phyloP scores from a whole-genome alignment of 2,888 invertebrate species.

The Augiades crinisus region DNA sequence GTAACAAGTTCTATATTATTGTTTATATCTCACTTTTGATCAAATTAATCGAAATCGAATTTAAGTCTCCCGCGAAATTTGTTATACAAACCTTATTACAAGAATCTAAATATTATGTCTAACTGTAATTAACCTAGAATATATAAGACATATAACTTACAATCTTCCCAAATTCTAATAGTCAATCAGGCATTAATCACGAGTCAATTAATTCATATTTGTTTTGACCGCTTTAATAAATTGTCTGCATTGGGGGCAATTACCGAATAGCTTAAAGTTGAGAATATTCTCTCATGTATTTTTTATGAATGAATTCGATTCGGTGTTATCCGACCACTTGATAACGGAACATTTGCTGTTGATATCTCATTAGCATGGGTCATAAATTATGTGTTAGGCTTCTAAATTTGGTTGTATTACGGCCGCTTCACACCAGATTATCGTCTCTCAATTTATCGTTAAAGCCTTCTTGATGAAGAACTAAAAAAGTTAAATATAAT shows the following conservation, averaged over 20 bases:
- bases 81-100: no score
- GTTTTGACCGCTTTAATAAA: neutral
- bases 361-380: conserved; percentile 61
- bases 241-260: neutral
- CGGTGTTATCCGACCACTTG: conserved; percentile 37
- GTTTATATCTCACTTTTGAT: no score
- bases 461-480: conserved; percentile 1
- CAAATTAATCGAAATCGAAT: no score
- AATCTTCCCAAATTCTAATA: no score
- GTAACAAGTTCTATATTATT: no score
- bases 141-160: no score
- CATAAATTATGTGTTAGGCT: conserved; percentile 50
- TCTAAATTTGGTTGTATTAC: conserved; percentile 30
- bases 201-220: neutral
- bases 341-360: conserved; percentile 59
- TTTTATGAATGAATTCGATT: conserved; percentile 54
- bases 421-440: conserved; percentile 2
- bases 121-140: no score
- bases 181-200: no score
- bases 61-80: no score
- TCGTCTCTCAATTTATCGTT: conserved; percentile 9
- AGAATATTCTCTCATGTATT: conserved; percentile 31
- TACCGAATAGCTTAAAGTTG: neutral
- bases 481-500: neutral
- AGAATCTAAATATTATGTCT: no score